Evolutionary conservation across 1,140 invertebrate genomes (phyloP).

Genomic region (Galleria mellonella): DNA sequence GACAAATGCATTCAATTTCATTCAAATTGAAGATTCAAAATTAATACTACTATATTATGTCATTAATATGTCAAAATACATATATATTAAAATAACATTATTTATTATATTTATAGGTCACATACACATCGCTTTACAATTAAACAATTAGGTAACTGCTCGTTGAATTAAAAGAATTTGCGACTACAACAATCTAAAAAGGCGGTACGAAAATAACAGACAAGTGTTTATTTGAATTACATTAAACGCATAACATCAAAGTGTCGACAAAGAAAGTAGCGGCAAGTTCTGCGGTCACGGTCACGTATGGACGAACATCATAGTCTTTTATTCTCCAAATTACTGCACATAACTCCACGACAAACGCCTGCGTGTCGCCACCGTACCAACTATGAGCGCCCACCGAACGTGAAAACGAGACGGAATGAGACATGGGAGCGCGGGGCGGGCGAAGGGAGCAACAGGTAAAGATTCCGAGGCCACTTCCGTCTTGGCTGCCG

Average conservation of each 20-base stretch:
- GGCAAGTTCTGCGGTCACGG: slow-evolving; percentile 55
- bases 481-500: slow-evolving; percentile 73
- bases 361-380: slow-evolving; percentile 26
- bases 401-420: slow-evolving; percentile 32
- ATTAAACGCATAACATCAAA: slow-evolving; percentile 23
- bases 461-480: slow-evolving; percentile 74
- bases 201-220: no score
- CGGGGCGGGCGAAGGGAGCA: slow-evolving; percentile 67
- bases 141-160: no score
- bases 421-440: slow-evolving; percentile 29
- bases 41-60: no score
- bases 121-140: no score
- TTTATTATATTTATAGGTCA: no score
- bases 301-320: slow-evolving; percentile 51
- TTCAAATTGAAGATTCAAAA: no score
- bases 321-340: slow-evolving; percentile 61
- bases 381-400: slow-evolving; percentile 16
- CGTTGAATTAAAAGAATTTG: no score
- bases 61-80: no score
- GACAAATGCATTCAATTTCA: not conserved
- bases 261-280: slow-evolving; percentile 49
- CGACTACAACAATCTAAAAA: no score
- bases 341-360: slow-evolving; percentile 44
- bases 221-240: not conserved
- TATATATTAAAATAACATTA: no score